Conservation (phyloP, 2,888 invertebrate species). For the Clistopyga incitator region DNA sequence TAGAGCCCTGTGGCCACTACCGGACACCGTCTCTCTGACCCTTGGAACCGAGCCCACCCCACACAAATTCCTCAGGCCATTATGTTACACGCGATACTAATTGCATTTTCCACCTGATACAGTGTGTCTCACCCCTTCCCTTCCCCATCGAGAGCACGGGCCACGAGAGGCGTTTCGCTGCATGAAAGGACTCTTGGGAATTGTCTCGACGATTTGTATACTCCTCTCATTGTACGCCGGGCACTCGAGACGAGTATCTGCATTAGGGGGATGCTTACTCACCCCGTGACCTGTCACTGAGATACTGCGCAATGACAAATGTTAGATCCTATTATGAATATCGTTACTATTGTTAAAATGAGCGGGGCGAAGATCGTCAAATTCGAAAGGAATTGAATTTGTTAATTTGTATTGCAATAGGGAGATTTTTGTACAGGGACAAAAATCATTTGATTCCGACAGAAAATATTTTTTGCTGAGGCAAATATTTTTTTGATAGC, state of each 20-base stretch:
- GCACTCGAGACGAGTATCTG: conserved; percentile 52
- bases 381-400: not conserved
- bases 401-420: not conserved
- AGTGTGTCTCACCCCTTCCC: conserved; percentile 22
- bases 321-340: conserved; percentile 1
- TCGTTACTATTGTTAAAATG: not conserved
- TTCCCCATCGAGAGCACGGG: not conserved
- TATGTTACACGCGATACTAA: conserved; percentile 66
- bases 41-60: conserved; percentile 48
- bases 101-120: conserved; percentile 64
- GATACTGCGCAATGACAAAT: conserved; percentile 1
- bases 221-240: conserved; percentile 55
- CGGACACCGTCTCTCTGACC: conserved; percentile 55
- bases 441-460: no score
- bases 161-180: conserved; percentile 30
- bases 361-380: not conserved
- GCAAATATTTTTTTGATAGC: no score
- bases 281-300: conserved; percentile 10
- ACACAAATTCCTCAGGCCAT: conserved; percentile 68
- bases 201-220: conserved; percentile 64
- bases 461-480: no score
- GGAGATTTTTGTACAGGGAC: not conserved
- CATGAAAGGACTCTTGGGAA: conserved; percentile 62
- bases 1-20: conserved; percentile 47
- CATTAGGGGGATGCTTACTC: conserved; percentile 24